These are phyloP conservation scores for Phengaris alcon DNA, from an alignment of 2,888 invertebrate species.

Conservation along the genomic window DNA sequence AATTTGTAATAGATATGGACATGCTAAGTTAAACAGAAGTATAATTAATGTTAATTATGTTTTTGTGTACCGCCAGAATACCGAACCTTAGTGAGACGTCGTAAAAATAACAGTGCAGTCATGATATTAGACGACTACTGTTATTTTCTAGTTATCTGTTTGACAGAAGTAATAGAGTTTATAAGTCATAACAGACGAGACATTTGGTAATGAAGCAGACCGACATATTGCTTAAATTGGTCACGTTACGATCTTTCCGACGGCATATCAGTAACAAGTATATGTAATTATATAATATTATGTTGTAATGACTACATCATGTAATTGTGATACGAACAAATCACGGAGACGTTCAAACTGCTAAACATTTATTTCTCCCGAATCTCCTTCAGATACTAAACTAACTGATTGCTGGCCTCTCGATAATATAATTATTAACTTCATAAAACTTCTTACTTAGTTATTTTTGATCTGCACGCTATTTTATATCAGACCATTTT, in stretches of 20 bases:
- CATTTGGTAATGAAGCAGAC: no score
- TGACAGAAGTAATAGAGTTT: not conserved
- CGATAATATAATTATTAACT: no score
- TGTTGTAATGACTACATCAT: no score
- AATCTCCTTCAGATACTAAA: no score
- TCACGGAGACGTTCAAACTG: no score
- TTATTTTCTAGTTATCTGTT: not conserved
- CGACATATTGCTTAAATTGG: not conserved
- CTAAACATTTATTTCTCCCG: no score
- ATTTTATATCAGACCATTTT: no score
- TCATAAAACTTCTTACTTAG: no score
- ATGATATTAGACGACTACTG: not conserved
- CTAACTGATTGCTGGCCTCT: no score
- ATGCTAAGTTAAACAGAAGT: constrained; percentile 3
- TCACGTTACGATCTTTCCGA: not conserved
- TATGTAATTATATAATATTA: no score
- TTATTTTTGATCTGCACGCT: no score
- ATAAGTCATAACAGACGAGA: not conserved
- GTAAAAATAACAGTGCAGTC: constrained; percentile 1
- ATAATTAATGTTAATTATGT: not conserved
- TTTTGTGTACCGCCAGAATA: not conserved
- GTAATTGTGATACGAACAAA: no score
- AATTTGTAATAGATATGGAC: constrained; percentile 27
- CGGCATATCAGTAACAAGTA: not conserved
- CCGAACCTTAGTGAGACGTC: not conserved